Evolutionary conservation across 1,140 invertebrate species (phyloP).

Genomic region (Leptopilina boulardi): DNA sequence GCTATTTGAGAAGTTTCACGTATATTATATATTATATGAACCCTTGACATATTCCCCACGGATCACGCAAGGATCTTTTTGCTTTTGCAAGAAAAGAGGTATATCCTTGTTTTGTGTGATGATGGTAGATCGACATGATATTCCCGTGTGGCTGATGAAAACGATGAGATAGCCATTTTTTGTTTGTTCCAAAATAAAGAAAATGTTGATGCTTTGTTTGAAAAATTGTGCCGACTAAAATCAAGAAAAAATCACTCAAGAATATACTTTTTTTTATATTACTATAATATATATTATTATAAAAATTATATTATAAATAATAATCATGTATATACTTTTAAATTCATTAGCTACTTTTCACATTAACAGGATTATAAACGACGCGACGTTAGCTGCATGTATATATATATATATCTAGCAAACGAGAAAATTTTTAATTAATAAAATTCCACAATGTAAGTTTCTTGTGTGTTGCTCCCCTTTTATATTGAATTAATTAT

Average conservation of each 20-base stretch:
- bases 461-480: not conserved
- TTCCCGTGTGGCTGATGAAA: not conserved
- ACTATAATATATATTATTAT: too few relatives aligned
- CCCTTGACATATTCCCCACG: constrained; percentile 33
- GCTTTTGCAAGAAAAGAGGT: not conserved
- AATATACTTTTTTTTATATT: not conserved
- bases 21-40: too few relatives aligned
- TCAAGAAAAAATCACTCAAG: not conserved
- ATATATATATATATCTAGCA: too few relatives aligned
- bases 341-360: not conserved
- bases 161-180: constrained; percentile 8
- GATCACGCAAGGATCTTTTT: not conserved
- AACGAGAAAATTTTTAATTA: not conserved
- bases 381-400: too few relatives aligned
- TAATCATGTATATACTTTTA: too few relatives aligned
- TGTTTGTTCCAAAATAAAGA: not conserved
- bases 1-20: not conserved
- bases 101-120: constrained; percentile 4
- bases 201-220: not conserved
- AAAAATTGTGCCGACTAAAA: not conserved
- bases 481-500: not conserved
- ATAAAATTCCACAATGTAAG: not conserved
- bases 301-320: too few relatives aligned
- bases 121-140: constrained; percentile 5
- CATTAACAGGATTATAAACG: too few relatives aligned